Evolutionary conservation across 1,140 invertebrate genomes (phyloP), one percentile per base, ranked within the genome.

Genomic region (Pemphigus obesinymphae): DNA sequence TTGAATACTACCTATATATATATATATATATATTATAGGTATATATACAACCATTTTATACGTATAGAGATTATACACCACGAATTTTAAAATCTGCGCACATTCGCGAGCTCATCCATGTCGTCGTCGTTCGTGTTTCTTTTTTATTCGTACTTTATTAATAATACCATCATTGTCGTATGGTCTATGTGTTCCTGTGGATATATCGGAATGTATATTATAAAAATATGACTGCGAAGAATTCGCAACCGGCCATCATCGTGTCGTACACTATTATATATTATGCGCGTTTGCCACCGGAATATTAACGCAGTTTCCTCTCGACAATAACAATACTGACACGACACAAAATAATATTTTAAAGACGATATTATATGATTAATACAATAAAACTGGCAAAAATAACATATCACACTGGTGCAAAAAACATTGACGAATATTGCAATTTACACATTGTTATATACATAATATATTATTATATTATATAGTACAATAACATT

Each of bases 161-260:
- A 53, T 63, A 76, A 50, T 53, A 73, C n/a, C 53, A 40, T 53
- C n/a, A 55, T 11, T 55, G 3, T 55, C 10, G 8, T 55, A 26
- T 10, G 26, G 37, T 61, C n/a, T n/a, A n/a, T n/a, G n/a, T 31
- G 55, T 58, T 45, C 76, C 2, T 40, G 11, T n/a, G n/a, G n/a
- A n/a, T n/a, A n/a, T 72, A 29, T 58, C 23, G 55, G 76, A 80
- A 80, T 63, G 50, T 80, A 63, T n/a, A n/a, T n/a, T n/a, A n/a
- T n/a, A n/a, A n/a, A n/a, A n/a, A n/a, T n/a, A 80, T 63, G 29
- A 45, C 13, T 29, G 37, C 53, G 55, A 80, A 80, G 76, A 80
- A 80, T 80, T 80, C 23, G 75, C 75, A 29, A 78, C 53, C 15
- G 53, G 3, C 50, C 31, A 23, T 23, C 23, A n/a, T n/a, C n/a